Percentiles rank a stretch among this genome's conserved stretches.
Conservation (phyloP, 2,113 vertebrate genomes). For the Malurus cyaneus region DNA sequence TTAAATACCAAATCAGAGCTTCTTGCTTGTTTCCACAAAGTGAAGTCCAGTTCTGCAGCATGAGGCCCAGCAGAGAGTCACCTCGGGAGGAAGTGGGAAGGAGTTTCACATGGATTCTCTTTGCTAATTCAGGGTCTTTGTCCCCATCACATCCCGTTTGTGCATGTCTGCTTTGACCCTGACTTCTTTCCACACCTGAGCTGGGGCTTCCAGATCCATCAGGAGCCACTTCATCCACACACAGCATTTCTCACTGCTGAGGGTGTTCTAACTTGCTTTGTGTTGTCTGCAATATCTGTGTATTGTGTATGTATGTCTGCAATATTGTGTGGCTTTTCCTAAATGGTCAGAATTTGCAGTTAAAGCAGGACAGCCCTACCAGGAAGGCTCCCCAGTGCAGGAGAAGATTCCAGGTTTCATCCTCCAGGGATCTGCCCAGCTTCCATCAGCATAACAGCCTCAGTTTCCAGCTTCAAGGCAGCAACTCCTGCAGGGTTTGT, state of each 20-base stretch:
- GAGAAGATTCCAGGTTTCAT: not conserved
- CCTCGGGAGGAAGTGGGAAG: not conserved
- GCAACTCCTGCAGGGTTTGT: not conserved
- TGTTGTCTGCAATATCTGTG: not conserved
- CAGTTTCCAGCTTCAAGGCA: not conserved
- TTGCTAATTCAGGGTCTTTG: not conserved
- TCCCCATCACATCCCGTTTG: not conserved
- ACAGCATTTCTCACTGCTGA: not conserved
- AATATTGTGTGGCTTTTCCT: not conserved
- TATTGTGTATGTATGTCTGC: too few relatives aligned
- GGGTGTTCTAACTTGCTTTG: not conserved
- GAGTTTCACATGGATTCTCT: not conserved
- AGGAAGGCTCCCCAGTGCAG: not conserved
- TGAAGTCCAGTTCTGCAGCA: not conserved
- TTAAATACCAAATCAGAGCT: not conserved
- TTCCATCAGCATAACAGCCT: not conserved
- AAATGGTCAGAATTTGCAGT: not conserved
- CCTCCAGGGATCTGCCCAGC: not conserved
- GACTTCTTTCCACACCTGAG: not conserved
- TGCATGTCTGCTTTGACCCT: not conserved
- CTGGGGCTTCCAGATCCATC: not conserved
- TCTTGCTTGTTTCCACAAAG: not conserved
- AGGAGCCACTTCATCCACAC: rapidly evolving
- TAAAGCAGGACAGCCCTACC: not conserved
- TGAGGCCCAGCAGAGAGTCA: not conserved